Evolutionary conservation across 2,113 vertebrate species (phyloP), one percentile per base, ranked within the genome.

Genomic region (Chaetorhynchus papuensis): DNA sequence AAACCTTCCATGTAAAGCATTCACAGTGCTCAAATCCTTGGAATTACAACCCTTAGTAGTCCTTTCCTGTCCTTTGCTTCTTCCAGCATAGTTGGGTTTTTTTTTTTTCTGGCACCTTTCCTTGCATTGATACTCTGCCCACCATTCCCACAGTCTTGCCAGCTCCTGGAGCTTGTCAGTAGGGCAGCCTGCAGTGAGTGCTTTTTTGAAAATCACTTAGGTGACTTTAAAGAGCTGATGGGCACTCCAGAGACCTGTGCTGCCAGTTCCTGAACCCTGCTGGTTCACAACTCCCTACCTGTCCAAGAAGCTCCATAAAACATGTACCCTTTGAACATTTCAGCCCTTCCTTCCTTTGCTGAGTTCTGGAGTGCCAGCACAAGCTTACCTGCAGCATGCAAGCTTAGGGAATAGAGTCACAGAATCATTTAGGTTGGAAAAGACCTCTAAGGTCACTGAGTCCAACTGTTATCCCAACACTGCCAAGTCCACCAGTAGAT

Each of bases 101-200:
- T 47, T 78, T 78, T 64, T 56, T 69, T 71, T 14, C 15, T 64
- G 22, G 4, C 23, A 28, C 10, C 9, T 60, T 68, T 76, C 26
- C 39, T 90, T 85, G 13, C 15, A 6, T 5, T 56, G 17, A 10
- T 78, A 27, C 12, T 71, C 17, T 50, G n/a, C 68, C 14, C 8
- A 33, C 27, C 12, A 8, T 72, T 93, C 16, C 13, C 41, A 4
- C 0, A 0, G 75, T 64, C 19, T 47, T 31, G 30, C 11, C 35
- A 42, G 13, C 7, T 64, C 31, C 37, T n/a, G 21, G 30, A 68
- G 24, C 4, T 44, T 45, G 50, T 10, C 15, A 16, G 60, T 69
- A 60, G 24, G 35, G 23, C 35, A 85, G 41, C 28, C 54, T 72
- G 59, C 49, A 50, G 8, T 39, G 49, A 41, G 13, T 63, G 20